These are phyloP conservation scores for Rhea pennata DNA, from an alignment of 2,113 vertebrate genomes.

Conservation along the genomic window DNA sequence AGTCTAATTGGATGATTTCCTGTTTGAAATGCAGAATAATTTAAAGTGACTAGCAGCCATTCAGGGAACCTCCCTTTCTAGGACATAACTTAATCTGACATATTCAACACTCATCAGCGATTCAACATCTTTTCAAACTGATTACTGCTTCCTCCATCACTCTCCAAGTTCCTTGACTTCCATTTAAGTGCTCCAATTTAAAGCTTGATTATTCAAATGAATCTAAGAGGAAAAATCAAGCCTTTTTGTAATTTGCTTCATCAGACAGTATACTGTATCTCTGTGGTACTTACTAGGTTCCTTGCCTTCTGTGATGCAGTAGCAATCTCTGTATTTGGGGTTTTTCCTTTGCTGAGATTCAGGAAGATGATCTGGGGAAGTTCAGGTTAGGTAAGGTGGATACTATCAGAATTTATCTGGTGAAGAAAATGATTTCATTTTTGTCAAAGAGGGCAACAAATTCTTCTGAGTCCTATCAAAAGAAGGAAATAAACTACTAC, in stretches of 20 bases:
- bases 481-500: background rate
- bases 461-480: background rate
- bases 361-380: background rate
- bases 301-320: background rate
- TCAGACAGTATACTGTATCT: background rate
- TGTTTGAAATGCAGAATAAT: constrained; percentile 74
- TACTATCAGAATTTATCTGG: background rate
- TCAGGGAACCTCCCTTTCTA: constrained; percentile 71
- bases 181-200: constrained; percentile 54
- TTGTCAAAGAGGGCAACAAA: background rate
- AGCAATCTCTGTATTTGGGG: background rate
- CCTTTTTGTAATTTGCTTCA: background rate
- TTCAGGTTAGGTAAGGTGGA: background rate
- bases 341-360: background rate
- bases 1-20: constrained; percentile 73
- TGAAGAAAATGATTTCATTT: background rate
- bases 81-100: constrained; percentile 62
- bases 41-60: constrained; percentile 69
- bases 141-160: constrained; percentile 50
- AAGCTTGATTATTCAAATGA: constrained; percentile 56
- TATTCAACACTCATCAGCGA: constrained; percentile 62
- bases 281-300: background rate
- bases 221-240: constrained; percentile 25
- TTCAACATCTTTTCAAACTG: constrained; percentile 65
- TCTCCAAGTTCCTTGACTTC: constrained; percentile 49